Evolutionary conservation across 2,113 vertebrate genomes (phyloP).

Genomic region (Datnioides undecimradiatus): DNA sequence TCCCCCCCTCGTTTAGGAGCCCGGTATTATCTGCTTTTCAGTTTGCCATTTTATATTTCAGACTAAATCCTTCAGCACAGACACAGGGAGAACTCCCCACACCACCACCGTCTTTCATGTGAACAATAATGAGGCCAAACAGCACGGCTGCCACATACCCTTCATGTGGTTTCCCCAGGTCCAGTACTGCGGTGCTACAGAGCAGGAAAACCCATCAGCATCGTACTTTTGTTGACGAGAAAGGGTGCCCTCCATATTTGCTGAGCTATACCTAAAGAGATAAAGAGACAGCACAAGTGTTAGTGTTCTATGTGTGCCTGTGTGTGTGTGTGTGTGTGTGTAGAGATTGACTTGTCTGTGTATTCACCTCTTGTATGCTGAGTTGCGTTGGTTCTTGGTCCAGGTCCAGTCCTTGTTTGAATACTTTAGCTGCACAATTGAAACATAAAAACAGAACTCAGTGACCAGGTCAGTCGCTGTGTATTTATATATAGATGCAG

Average conservation of each 20-base stretch:
- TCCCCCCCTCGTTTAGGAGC: slow-evolving; percentile 32
- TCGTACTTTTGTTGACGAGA: slow-evolving; percentile 81
- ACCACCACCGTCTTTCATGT: neutral
- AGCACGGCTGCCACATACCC: slow-evolving; percentile 64
- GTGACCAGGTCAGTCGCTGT: neutral
- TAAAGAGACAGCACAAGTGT: neutral
- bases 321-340: neutral
- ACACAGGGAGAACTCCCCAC: neutral
- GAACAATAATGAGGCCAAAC: slow-evolving; percentile 24
- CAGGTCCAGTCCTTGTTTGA: slow-evolving; percentile 86
- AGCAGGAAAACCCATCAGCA: slow-evolving; percentile 82
- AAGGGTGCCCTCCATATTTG: slow-evolving; percentile 85
- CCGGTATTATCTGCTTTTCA: slow-evolving; percentile 54
- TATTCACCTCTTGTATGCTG: slow-evolving; percentile 86
- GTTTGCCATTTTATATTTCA: slow-evolving; percentile 44
- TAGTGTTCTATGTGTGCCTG: neutral
- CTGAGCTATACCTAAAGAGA: slow-evolving; percentile 81
- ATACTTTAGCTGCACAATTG: slow-evolving; percentile 83
- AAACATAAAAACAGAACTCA: slow-evolving; percentile 25
- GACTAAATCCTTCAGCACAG: slow-evolving; percentile 51
- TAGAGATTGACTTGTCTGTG: neutral
- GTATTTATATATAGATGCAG: neutral
- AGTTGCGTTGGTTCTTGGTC: slow-evolving; percentile 80
- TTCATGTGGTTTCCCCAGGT: slow-evolving; percentile 83
- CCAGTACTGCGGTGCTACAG: slow-evolving; percentile 85